Conservation (phyloP, 1,140 invertebrate genomes). For the Pristionchus pacificus region DNA sequence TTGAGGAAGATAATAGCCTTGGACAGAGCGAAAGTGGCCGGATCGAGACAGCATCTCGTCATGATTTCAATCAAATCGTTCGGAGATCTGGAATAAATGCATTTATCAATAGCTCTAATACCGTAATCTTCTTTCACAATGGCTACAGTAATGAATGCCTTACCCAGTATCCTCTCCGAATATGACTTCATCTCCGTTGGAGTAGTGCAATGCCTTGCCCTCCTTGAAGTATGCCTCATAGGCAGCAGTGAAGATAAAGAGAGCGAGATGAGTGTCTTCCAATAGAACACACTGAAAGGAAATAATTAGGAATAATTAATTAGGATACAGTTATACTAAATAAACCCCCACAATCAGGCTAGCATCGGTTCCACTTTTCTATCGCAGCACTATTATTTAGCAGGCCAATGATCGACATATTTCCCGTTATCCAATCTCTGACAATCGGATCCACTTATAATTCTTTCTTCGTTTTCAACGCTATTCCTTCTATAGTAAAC, state of each 20-base stretch:
- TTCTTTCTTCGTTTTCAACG: neutral
- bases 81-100: neutral
- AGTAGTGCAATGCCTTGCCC: neutral
- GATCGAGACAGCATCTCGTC: neutral
- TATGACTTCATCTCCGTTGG: neutral
- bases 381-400: too few relatives aligned
- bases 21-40: neutral
- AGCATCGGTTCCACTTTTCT: too few relatives aligned
- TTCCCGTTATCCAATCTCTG: neutral
- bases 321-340: too few relatives aligned
- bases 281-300: neutral
- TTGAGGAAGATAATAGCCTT: neutral
- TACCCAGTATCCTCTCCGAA: neutral
- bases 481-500: too few relatives aligned
- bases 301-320: too few relatives aligned
- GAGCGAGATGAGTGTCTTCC: neutral
- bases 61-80: neutral
- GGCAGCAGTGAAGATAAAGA: neutral
- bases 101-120: too few relatives aligned
- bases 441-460: neutral
- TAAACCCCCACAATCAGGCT: too few relatives aligned
- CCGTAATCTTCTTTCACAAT: neutral
- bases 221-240: neutral
- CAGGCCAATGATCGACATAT: too few relatives aligned
- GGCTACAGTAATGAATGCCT: neutral